Conservation (phyloP, 2,113 vertebrate genomes). For the Chionomys nivalis region DNA sequence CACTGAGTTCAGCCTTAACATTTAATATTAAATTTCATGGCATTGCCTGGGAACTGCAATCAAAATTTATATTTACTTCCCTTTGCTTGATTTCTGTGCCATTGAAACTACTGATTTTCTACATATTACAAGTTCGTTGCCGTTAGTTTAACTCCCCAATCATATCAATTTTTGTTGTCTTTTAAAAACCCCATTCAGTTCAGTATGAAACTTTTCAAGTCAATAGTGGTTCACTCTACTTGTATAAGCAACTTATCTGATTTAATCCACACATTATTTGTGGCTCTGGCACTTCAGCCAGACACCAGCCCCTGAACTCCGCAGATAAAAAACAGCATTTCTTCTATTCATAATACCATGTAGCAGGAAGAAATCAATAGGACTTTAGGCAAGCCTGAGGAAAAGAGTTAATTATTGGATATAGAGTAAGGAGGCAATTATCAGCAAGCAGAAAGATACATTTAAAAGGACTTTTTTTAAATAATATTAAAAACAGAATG, state of each 20-base stretch:
- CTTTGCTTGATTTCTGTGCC: not conserved
- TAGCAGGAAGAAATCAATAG: not conserved
- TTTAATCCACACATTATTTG: not conserved
- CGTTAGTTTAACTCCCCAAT: not conserved
- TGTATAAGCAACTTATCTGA: not conserved
- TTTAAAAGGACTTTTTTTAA: slow-evolving; percentile 42
- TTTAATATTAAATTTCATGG: not conserved
- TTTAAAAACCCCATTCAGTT: not conserved
- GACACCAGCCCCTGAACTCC: accelerated
- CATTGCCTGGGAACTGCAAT: not conserved
- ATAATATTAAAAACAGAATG: not conserved
- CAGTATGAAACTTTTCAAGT: not conserved
- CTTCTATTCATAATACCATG: not conserved
- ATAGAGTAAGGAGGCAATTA: not conserved
- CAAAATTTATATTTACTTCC: slow-evolving; percentile 46
- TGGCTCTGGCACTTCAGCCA: not conserved
- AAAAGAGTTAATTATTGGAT: slow-evolving; percentile 49
- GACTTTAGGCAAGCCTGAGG: slow-evolving; percentile 40
- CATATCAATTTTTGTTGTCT: not conserved
- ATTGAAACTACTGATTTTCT: not conserved
- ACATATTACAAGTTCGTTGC: not conserved
- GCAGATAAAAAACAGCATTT: not conserved
- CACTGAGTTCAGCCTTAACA: not conserved
- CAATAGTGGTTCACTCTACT: not conserved
- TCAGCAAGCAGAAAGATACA: not conserved